Base-by-base conservation (phyloP, 2,888 invertebrate species). In the Cryptocephalus moraei region DNA sequence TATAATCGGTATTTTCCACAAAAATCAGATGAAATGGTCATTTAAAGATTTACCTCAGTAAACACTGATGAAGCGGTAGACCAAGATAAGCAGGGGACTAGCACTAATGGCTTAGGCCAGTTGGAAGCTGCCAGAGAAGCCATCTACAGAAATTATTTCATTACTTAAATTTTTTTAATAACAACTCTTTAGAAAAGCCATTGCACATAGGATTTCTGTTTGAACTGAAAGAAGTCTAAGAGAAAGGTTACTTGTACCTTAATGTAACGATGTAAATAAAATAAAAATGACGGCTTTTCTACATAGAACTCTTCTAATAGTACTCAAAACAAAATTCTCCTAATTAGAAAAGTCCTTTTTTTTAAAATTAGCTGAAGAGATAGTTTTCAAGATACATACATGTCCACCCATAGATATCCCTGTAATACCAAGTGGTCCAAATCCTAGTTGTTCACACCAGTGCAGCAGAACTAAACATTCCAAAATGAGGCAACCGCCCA, bases 351-450 rank as follows among this genome's bases (percentile, higher is more conserved):
- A 22, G 22, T 22, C 6, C 22, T n/a, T n/a, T n/a, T n/a, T n/a
- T n/a, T n/a, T n/a, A n/a, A n/a, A n/a, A n/a, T n/a, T n/a, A n/a
- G n/a, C n/a, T n/a, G 6, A 22, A 22, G 6, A 22, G 6, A 22
- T 22, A 2, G 22, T 22, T 22, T 22, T 22, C 2, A 4, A 22
- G 22, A 47, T 43, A 79, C 87, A 79, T 73, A 95, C 95, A 76
- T 95, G 94, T 48, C 96, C 96, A 48, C 96, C 96, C 95, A 97
- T 95, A 32, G 96, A 96, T 46, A 96, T 79, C 9, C 96, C 97
- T 32, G 94, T 92, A 45, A 97, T 80, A 44, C 94, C 95, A 14
- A 97, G 76, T 0, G 97, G 96, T 9, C 94, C 93, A 59, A 86
- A 86, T 10, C 94, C 95, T 65, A 89, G 81, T 46, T 80, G 75